Conservation (phyloP, 2,888 invertebrate species). For the Lasioglossum calceatum region DNA sequence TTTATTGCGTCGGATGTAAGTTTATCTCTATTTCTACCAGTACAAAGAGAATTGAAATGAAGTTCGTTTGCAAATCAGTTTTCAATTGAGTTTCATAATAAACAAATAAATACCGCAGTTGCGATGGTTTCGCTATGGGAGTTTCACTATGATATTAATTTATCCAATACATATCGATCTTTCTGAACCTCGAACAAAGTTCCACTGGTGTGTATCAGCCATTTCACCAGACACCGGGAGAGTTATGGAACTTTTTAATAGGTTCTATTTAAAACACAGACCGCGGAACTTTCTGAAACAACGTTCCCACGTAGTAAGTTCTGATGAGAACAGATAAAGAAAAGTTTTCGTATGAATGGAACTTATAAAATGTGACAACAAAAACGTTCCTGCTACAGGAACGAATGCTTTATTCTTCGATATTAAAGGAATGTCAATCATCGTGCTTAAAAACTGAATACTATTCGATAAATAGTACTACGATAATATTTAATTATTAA, state of each 20-base stretch:
- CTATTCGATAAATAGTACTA: too few relatives aligned
- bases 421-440: neutral
- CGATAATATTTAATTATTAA: too few relatives aligned
- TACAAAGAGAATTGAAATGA: neutral
- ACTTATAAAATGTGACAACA: neutral
- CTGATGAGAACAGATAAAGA: neutral
- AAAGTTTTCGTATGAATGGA: neutral
- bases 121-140: neutral
- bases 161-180: too few relatives aligned
- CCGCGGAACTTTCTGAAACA: neutral
- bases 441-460: neutral
- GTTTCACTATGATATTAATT: neutral
- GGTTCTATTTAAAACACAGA: conserved; percentile 1
- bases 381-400: neutral
- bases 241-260: neutral
- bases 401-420: neutral
- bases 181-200: neutral
- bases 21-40: neutral
- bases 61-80: neutral
- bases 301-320: neutral
- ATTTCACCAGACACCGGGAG: neutral
- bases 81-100: neutral
- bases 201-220: neutral
- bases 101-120: neutral
- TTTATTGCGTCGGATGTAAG: neutral